Evolutionary conservation across 1,140 invertebrate species (phyloP).

Genomic region (Globodera rostochiensis): DNA sequence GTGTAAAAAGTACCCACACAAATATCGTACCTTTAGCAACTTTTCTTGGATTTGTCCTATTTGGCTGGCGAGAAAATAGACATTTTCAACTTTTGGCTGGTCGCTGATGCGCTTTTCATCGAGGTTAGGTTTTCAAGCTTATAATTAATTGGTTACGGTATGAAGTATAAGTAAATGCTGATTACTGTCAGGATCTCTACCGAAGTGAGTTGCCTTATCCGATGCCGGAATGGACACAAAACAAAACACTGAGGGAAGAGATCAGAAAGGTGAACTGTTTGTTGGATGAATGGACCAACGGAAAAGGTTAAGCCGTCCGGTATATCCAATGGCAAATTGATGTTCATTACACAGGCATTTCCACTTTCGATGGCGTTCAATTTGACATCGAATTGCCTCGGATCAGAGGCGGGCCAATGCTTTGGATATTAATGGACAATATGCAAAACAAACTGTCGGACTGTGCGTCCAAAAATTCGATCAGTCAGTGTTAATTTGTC

Average conservation of each 20-base stretch:
- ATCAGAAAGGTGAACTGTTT: constrained; percentile 21
- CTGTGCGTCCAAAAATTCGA: background rate
- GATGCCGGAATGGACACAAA: constrained; percentile 34
- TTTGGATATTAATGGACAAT: constrained; percentile 38
- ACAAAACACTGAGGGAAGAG: constrained; percentile 15
- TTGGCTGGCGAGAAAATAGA: constrained; percentile 33
- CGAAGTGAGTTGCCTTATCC: constrained; percentile 2
- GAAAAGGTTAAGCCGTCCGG: constrained; percentile 5
- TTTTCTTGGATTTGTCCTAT: constrained; percentile 31
- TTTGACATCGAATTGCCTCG: constrained; percentile 7
- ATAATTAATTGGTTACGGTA: too few species aligned
- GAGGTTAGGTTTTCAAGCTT: constrained; percentile 8
- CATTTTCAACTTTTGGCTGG: constrained; percentile 25
- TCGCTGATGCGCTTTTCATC: constrained; percentile 36
- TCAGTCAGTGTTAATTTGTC: too few species aligned
- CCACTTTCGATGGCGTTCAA: too few species aligned
- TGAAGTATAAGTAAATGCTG: background rate
- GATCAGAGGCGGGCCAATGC: constrained; percentile 39
- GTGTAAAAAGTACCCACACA: too few species aligned
- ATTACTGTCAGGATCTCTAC: background rate
- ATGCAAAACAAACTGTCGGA: constrained; percentile 30
- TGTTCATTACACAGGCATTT: constrained; percentile 18
- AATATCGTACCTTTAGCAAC: background rate
- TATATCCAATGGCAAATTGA: background rate
- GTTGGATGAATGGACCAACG: constrained; percentile 25